A percentile compares a stretch with the other conserved stretches of the same genome.
Conservation (phyloP, 2,113 vertebrate genomes). For the Rhinolophus ferrumequinum region DNA sequence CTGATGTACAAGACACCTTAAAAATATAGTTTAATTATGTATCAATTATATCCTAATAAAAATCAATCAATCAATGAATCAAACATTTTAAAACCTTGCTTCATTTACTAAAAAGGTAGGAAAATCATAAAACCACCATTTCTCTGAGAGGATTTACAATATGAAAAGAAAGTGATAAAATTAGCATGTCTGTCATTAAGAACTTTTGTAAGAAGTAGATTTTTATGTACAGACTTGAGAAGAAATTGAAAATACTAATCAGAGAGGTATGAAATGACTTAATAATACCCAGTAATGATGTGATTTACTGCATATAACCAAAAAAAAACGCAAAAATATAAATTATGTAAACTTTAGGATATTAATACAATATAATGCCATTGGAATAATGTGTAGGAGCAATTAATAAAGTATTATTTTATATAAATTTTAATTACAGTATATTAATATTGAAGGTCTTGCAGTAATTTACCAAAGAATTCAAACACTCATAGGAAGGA, state of each 20-base stretch:
- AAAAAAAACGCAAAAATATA: background rate
- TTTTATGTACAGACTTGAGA: background rate
- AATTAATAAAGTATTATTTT: background rate
- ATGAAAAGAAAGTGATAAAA: background rate
- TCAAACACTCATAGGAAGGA: background rate
- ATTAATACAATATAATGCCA: background rate
- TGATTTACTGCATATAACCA: background rate
- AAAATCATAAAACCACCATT: background rate
- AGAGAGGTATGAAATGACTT: background rate
- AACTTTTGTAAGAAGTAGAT: background rate
- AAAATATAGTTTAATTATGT: background rate
- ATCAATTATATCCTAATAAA: background rate
- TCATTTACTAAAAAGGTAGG: background rate
- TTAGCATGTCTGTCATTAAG: background rate
- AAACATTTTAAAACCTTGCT: background rate
- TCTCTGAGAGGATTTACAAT: background rate
- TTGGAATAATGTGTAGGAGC: background rate
- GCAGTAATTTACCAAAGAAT: background rate
- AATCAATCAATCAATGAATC: background rate
- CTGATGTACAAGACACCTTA: background rate
- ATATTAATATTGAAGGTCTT: background rate
- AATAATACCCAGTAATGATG: background rate
- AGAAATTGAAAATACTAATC: background rate
- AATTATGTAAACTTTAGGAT: background rate
- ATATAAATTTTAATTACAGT: background rate